Conservation (phyloP, 2,113 vertebrate species). For the Pelecanoides urinatrix region DNA sequence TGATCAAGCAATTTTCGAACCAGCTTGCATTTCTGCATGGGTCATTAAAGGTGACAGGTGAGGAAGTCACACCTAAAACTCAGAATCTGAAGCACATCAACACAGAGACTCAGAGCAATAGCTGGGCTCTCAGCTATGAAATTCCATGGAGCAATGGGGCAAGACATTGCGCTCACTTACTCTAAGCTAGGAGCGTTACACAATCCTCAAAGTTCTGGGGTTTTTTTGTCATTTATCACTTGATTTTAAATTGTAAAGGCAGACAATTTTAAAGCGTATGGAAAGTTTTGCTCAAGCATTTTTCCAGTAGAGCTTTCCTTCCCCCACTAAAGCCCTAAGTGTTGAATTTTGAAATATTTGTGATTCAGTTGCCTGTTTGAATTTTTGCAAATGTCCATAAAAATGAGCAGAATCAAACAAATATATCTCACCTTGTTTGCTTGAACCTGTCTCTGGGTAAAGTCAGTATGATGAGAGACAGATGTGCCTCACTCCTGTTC, state of each 20-base stretch:
- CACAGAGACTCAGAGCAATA: neutral
- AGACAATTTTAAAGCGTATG: neutral
- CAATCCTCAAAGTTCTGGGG: neutral
- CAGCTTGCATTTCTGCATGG: neutral
- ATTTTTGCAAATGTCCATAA: neutral
- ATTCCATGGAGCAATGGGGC: neutral
- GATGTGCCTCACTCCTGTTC: neutral
- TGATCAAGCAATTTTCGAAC: neutral
- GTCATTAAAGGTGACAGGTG: neutral
- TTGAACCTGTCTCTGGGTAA: neutral
- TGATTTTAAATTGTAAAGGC: neutral
- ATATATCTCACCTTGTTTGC: neutral
- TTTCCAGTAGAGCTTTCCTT: neutral
- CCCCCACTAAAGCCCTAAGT: neutral
- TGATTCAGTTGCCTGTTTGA: neutral
- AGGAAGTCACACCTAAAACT: neutral
- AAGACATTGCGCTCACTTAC: rapidly evolving
- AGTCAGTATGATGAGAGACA: neutral
- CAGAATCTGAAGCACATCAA: neutral
- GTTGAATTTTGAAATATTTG: neutral
- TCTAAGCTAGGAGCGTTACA: neutral
- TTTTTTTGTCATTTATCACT: neutral
- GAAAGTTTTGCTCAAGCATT: neutral
- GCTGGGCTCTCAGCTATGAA: neutral
- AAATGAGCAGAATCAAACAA: neutral